phyloP scores from a whole-genome alignment of 30 jellyfish, hydroid and myxozoan genomes.

The Chrysaora quinquecirrha region DNA sequence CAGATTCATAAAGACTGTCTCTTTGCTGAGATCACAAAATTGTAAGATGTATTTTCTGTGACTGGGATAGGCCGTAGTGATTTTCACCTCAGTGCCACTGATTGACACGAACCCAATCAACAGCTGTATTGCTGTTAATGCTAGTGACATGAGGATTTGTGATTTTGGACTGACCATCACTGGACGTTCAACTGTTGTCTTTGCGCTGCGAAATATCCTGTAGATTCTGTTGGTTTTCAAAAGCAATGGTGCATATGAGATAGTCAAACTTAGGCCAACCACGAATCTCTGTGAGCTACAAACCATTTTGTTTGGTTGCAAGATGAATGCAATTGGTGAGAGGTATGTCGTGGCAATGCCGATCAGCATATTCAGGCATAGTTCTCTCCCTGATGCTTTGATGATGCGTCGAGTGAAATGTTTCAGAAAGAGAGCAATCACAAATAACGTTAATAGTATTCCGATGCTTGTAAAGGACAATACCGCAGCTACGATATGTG shows the following conservation, averaged over 20 bases:
- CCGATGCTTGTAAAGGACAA: slow-evolving; percentile 40
- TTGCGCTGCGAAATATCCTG: slow-evolving; percentile 85
- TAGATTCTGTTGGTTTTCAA: slow-evolving; percentile 80
- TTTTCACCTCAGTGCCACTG: slow-evolving; percentile 46
- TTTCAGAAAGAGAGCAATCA: slow-evolving; percentile 66
- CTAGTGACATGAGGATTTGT: slow-evolving; percentile 67
- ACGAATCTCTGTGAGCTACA: slow-evolving; percentile 74
- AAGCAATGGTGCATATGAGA: slow-evolving; percentile 84
- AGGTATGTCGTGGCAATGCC: slow-evolving; percentile 71
- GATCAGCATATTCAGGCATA: slow-evolving; percentile 75
- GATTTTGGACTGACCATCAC: slow-evolving; percentile 79
- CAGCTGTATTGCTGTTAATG: slow-evolving; percentile 57
- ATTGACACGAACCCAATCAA: slow-evolving; percentile 79
- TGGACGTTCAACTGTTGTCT: slow-evolving; percentile 73
- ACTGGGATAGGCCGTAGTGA: slow-evolving; percentile 69
- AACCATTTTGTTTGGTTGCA: slow-evolving; percentile 59
- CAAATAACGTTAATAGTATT: slow-evolving; percentile 51
- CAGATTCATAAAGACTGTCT: slow-evolving; percentile 60
- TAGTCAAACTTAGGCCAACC: slow-evolving; percentile 68
- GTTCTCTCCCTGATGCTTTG: slow-evolving; percentile 87
- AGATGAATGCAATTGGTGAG: slow-evolving; percentile 68
- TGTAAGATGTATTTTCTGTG: slow-evolving; percentile 61
- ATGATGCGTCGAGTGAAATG: slow-evolving; percentile 66
- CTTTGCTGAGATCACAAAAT: slow-evolving; percentile 66
- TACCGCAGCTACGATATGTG: background rate